Percentiles rank a stretch among this genome's conserved stretches.
Conservation (phyloP, 2,797 vertebrate genomes). For the Euthynnus affinis region DNA sequence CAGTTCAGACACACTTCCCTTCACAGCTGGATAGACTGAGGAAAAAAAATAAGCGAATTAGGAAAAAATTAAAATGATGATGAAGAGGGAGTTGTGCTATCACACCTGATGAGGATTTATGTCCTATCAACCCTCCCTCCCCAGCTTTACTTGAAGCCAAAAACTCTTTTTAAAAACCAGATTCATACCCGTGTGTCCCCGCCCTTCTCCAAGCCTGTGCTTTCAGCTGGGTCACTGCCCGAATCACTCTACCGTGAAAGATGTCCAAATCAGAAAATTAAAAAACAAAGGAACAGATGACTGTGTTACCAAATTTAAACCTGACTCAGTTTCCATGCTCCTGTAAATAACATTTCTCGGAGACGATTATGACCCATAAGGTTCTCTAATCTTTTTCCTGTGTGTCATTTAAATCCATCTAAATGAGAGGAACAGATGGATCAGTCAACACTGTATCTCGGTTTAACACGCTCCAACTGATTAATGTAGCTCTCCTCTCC, state of each 20-base stretch:
- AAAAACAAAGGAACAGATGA: neutral
- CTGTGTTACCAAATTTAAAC: slow-evolving; percentile 11
- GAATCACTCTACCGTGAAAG: neutral
- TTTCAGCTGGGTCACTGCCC: neutral
- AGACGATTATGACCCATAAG: slow-evolving; percentile 13
- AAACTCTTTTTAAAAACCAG: neutral
- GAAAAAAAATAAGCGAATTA: neutral
- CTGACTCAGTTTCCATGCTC: neutral
- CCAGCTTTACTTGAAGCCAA: neutral
- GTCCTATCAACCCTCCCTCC: neutral
- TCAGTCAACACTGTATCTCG: slow-evolving; percentile 28
- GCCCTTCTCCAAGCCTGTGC: neutral
- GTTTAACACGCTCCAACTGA: slow-evolving; percentile 17
- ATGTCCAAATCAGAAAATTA: neutral
- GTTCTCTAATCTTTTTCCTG: slow-evolving; percentile 63
- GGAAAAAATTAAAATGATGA: neutral
- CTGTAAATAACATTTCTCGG: slow-evolving; percentile 40
- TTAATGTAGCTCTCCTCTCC: slow-evolving; percentile 1
- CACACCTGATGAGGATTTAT: slow-evolving; percentile 9
- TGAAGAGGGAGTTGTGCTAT: neutral
- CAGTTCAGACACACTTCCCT: slow-evolving; percentile 52
- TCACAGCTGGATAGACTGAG: slow-evolving; percentile 54
- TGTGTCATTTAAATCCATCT: slow-evolving; percentile 72
- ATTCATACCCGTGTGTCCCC: neutral
- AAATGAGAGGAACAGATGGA: slow-evolving; percentile 74